Evolutionary conservation across 2,797 vertebrate genomes (phyloP).

Genomic region (Limosa lapponica): DNA sequence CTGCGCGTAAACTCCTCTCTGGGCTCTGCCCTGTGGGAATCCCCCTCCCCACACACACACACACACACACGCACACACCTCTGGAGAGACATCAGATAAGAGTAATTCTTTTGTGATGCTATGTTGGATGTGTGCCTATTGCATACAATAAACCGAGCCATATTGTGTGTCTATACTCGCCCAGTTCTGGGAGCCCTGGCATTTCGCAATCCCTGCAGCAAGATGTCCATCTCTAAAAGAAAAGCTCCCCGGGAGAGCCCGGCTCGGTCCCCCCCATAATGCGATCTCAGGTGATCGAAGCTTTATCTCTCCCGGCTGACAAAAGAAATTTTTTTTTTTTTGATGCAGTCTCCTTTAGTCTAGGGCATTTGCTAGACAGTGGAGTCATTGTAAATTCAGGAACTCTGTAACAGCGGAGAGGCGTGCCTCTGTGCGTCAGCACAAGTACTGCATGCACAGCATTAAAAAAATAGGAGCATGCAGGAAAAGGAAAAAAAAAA

Average conservation of each 20-base stretch:
- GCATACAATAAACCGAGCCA: constrained; percentile 47
- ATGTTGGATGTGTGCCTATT: constrained; percentile 52
- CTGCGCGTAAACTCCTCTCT: constrained; percentile 16
- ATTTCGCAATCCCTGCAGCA: constrained; percentile 53
- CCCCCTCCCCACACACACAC: constrained; percentile 40
- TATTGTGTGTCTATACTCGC: constrained; percentile 68
- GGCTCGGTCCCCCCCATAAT: background rate
- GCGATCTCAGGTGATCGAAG: constrained; percentile 31
- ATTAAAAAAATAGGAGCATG: constrained; percentile 65
- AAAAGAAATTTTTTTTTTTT: background rate
- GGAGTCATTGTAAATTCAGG: constrained; percentile 65
- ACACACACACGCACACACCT: background rate
- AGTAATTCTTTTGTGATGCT: constrained; percentile 63
- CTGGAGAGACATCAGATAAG: constrained; percentile 52
- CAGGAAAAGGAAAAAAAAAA: constrained; percentile 55
- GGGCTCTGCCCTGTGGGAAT: constrained; percentile 60
- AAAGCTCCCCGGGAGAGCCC: background rate
- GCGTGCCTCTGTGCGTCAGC: constrained; percentile 70
- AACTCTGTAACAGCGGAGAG: constrained; percentile 57
- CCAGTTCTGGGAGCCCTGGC: constrained; percentile 34
- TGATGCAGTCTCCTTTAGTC: constrained; percentile 61
- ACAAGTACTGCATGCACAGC: constrained; percentile 65
- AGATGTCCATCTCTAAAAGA: constrained; percentile 33
- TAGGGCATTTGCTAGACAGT: constrained; percentile 64
- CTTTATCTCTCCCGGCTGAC: constrained; percentile 29